Evolutionary conservation across 1,140 invertebrate species (phyloP).

Genomic region (Lysiphlebus fabarum): DNA sequence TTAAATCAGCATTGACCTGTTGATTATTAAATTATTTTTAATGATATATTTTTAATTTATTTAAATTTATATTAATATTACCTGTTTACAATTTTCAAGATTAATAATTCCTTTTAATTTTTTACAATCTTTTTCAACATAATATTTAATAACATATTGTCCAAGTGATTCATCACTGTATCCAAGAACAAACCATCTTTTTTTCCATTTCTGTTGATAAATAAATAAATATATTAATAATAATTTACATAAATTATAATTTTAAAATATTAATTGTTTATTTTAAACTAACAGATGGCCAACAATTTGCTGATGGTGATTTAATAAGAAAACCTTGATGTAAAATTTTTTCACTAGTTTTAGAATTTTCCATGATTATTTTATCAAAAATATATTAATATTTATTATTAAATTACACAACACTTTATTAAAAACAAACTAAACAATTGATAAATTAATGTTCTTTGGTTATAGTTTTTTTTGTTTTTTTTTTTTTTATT

Average conservation of each 20-base stretch:
- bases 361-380: conserved; percentile 40
- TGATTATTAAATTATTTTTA: neutral
- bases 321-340: conserved; percentile 89
- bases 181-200: conserved; percentile 87
- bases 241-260: neutral
- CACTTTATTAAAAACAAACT: too few relatives aligned
- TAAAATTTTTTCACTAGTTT: conserved; percentile 61
- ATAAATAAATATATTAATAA: conserved; percentile 14
- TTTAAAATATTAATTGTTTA: neutral
- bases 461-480: too few relatives aligned
- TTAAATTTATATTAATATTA: conserved; percentile 39
- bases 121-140: conserved; percentile 79
- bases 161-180: conserved; percentile 86
- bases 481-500: too few relatives aligned
- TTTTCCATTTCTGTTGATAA: conserved; percentile 80
- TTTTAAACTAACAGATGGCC: conserved; percentile 69
- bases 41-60: neutral
- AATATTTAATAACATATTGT: conserved; percentile 92
- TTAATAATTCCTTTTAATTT: conserved; percentile 89
- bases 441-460: too few relatives aligned
- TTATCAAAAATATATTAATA: too few relatives aligned
- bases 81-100: conserved; percentile 93
- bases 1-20: conserved; percentile 80
- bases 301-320: conserved; percentile 86
- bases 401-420: too few relatives aligned